phyloP scores from a whole-genome alignment of 2,888 invertebrate genomes.

The Papilio elwesi region DNA sequence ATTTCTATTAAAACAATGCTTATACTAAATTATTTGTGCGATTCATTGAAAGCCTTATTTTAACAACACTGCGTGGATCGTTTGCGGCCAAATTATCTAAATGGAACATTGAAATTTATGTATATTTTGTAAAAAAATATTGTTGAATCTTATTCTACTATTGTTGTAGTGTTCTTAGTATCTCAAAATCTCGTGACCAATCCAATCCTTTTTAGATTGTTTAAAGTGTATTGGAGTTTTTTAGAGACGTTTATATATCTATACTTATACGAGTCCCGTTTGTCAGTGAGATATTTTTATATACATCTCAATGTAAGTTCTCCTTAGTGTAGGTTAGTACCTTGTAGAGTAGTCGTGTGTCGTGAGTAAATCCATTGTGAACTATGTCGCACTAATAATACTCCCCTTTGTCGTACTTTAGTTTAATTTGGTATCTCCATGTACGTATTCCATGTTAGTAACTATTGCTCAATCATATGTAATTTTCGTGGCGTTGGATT shows the following conservation, averaged over 20 bases:
- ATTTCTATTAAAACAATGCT: conserved; percentile 8
- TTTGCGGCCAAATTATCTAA: conserved; percentile 41
- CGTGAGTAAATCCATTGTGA: conserved; percentile 30
- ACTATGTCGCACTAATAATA: conserved; percentile 34
- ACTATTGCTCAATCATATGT: conserved; percentile 73
- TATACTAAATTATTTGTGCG: conserved; percentile 18
- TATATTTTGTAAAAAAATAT: conserved; percentile 78
- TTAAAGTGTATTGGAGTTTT: conserved; percentile 72
- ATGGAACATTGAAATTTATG: conserved; percentile 58
- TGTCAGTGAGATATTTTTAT: conserved; percentile 76
- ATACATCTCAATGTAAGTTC: conserved; percentile 75
- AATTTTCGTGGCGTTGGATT: conserved; percentile 45
- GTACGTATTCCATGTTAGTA: conserved; percentile 56
- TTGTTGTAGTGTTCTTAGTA: conserved; percentile 72
- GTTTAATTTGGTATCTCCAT: conserved; percentile 29
- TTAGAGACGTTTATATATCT: conserved; percentile 77
- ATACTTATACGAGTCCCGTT: conserved; percentile 74
- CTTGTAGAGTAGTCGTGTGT: conserved; percentile 31
- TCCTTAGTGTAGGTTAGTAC: conserved; percentile 67
- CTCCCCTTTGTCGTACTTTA: conserved; percentile 31
- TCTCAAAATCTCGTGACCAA: conserved; percentile 82
- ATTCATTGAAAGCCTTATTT: conserved; percentile 28
- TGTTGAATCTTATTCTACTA: conserved; percentile 70
- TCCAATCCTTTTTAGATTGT: conserved; percentile 76
- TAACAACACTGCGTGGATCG: conserved; percentile 40